Conservation (phyloP, 1,140 invertebrate species). For the Heliconius congener region DNA sequence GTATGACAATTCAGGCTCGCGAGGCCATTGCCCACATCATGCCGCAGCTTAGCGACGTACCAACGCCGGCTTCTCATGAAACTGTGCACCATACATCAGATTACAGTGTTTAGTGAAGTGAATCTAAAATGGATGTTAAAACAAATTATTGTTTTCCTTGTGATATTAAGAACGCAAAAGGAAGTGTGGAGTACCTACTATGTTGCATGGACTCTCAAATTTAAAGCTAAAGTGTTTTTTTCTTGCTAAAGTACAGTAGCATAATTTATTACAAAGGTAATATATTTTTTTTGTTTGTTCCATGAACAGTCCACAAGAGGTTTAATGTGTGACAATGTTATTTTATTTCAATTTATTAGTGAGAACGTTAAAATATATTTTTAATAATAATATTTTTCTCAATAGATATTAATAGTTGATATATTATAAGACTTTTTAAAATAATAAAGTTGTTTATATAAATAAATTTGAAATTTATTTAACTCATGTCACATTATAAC, state of each 20-base stretch:
- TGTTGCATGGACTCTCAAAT: background rate
- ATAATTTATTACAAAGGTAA: background rate
- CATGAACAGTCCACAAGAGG: background rate
- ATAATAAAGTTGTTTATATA: background rate
- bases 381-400: slow-evolving; percentile 9
- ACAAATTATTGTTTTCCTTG: background rate
- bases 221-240: background rate
- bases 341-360: slow-evolving; percentile 2
- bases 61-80: slow-evolving; percentile 59
- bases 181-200: background rate
- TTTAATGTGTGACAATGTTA: background rate
- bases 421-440: background rate
- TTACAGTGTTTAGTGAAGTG: slow-evolving; percentile 25
- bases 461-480: slow-evolving; percentile 1
- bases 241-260: background rate
- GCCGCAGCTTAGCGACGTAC: slow-evolving; percentile 57
- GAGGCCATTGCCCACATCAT: slow-evolving; percentile 64
- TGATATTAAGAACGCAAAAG: background rate
- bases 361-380: slow-evolving; percentile 8
- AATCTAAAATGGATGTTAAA: background rate
- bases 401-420: slow-evolving; percentile 9
- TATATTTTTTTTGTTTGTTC: background rate
- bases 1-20: slow-evolving; percentile 58
- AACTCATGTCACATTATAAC: background rate
- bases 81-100: slow-evolving; percentile 55